These are phyloP conservation scores for Cheilinus undulatus DNA, from an alignment of 2,113 vertebrate species.

Conservation along the genomic window DNA sequence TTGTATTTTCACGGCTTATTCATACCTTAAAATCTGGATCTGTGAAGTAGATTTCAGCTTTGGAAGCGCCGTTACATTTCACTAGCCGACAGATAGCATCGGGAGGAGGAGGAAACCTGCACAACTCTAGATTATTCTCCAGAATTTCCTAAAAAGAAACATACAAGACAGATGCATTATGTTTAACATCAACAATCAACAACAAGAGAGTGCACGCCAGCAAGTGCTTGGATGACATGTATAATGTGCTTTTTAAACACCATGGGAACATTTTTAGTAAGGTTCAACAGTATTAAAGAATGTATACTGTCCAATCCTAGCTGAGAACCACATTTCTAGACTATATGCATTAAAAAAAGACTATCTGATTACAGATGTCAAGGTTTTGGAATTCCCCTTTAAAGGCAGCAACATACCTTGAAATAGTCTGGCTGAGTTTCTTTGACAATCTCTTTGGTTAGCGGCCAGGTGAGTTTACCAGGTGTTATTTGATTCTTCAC, in stretches of 20 bases:
- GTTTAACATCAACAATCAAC: no score
- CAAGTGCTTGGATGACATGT: no score
- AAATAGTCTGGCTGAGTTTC: constrained; percentile 88
- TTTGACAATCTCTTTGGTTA: constrained; percentile 87
- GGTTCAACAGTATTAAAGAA: no score
- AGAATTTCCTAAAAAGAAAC: constrained; percentile 81
- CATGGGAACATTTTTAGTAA: no score
- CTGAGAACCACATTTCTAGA: no score
- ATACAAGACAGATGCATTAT: no score
- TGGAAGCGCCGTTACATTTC: constrained; percentile 83
- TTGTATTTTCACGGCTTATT: background rate
- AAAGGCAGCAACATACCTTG: constrained; percentile 77
- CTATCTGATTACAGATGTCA: no score
- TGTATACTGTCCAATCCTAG: no score
- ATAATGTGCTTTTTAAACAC: no score
- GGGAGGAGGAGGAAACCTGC: constrained; percentile 91
- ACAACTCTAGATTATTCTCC: constrained; percentile 85
- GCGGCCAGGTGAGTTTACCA: constrained; percentile 93
- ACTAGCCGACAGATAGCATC: constrained; percentile 90
- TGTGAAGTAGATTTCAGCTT: constrained; percentile 91
- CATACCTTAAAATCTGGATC: constrained; percentile 97
- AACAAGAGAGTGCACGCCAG: no score
- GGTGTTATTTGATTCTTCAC: constrained; percentile 86
- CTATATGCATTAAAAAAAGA: no score
- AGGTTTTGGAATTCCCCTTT: no score